Evolutionary conservation across 2,797 vertebrate genomes (phyloP), one percentile per base, ranked within the genome.

Genomic region (Crypturellus tataupa): DNA sequence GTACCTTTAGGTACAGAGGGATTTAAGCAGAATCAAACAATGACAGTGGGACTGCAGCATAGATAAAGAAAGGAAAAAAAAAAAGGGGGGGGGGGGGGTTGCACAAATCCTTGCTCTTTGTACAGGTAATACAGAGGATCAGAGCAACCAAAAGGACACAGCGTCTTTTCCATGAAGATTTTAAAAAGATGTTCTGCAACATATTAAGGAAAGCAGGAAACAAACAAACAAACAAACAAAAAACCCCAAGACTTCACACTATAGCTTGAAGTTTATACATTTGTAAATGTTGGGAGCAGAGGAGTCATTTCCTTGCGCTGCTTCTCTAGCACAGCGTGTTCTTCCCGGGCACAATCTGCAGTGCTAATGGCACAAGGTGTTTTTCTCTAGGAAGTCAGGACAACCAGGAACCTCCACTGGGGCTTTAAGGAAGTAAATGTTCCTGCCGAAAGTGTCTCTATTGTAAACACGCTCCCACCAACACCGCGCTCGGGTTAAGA

Each of bases 1-100:
- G 87, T 94, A 97, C 96, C 95, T 96, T 95, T 97, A 94, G 94
- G 94, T 97, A 94, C 80, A 94, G 96, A 95, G 88, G 92, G 93
- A 97, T 96, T 96, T 97, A 96, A 95, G 89, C 87, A 87, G 94
- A 97, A 96, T 97, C 97, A 97, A 96, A 96, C 96, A 97, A 94
- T 96, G 94, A 94, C 93, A 87, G 90, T 86, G 87, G 95, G 93
- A 88, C 92, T 97, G 84, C 73, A 80, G 93, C 80, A 91, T 4
- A 97, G 96, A 97, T 94, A 98, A 96, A 60, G 59, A 87, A 35
- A 71, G 80, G 78, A 21, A 49, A 55, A 1, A 2, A 5, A 19
- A 71, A 80, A 78, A 21, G 44, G 73, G 19, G 44, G 44, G 2
- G 5, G 16, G 23, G 17, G 63, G 55, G 72, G 40, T 31, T 1